Evolutionary conservation across 2,113 vertebrate species (phyloP).

Genomic region (Cinclus cinclus): DNA sequence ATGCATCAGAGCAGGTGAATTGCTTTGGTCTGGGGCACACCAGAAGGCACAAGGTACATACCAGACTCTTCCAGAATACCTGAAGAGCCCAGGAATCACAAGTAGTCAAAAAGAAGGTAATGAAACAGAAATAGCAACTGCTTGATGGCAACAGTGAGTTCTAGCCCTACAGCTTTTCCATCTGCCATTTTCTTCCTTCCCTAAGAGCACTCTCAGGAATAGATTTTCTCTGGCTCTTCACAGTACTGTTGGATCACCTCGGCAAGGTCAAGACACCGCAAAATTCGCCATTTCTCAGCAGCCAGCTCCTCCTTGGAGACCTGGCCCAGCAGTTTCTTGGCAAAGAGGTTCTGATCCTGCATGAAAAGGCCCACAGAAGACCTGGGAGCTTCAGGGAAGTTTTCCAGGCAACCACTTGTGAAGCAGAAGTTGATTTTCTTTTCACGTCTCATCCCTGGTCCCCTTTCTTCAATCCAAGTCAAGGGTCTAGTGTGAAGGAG

Average conservation of each 20-base stretch:
- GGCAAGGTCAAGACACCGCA: constrained; percentile 85
- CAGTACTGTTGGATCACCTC: constrained; percentile 81
- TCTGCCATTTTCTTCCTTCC: neutral
- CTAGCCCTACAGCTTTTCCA: neutral
- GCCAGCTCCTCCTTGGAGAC: constrained; percentile 76
- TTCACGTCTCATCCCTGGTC: constrained; percentile 78
- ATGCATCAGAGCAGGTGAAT: neutral
- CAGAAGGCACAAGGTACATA: neutral
- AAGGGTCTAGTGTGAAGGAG: constrained; percentile 74
- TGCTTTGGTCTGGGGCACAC: neutral
- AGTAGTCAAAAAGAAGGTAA: neutral
- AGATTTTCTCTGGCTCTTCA: constrained; percentile 2
- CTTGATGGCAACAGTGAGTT: neutral
- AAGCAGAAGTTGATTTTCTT: constrained; percentile 88
- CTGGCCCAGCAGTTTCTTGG: constrained; percentile 82
- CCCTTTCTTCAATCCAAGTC: constrained; percentile 91
- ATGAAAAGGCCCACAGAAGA: constrained; percentile 86
- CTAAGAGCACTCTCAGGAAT: neutral
- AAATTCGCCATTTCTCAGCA: constrained; percentile 79
- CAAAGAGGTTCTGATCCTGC: constrained; percentile 89
- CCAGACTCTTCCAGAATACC: neutral
- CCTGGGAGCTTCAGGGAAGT: constrained; percentile 75
- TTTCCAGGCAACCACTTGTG: constrained; percentile 79
- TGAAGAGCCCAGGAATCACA: neutral
- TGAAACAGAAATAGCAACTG: neutral